Base-by-base conservation (phyloP, 2,113 vertebrate species). In the Heterocephalus glaber region DNA sequence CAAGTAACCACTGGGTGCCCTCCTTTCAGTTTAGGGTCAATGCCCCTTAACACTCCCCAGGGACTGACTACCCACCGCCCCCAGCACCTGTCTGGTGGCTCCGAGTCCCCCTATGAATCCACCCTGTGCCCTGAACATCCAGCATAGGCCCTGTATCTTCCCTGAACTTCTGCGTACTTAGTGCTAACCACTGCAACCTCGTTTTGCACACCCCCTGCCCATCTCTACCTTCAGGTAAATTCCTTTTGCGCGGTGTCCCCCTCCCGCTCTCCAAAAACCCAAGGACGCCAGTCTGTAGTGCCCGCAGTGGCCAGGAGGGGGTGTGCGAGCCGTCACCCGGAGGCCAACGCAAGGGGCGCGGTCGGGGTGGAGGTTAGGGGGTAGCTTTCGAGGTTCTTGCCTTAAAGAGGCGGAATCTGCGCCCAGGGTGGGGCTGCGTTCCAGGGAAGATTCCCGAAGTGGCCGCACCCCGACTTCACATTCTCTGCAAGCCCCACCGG, bases 271-370 rank as follows among this genome's bases (percentile, higher is more conserved):
- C 26, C 14, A 7, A 56, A 7, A 56, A 80, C 56, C 33, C 6
- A 1, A 58, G 83, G 49, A 66, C 8, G 3, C 38, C 56, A 68
- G 84, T 5, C 38, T 12, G 90, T n/a, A 77, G 47, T 96, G 76
- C 80, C 91, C 3, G 0, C 12, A 24, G 70, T 38, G 35, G 85
- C 96, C 97, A 96, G 95, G 80, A 97, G 97, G 54, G 96, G 97
- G 95, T 95, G 92, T 86, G 20, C 65, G 70, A 92, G 74, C 28
- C 3, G 68, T 44, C 76, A 80, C 84, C 68, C 5, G 9, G 68
- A 85, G 92, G 84, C 84, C 13, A 22, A 76, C 60, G 89, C 11
- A 7, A n/a, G 17, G 84, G 95, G 95, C 17, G 94, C 92, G 87
- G 90, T 80, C 77, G 4, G 79, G 63, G 47, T 72, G 86, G 88